Evolutionary conservation across 2,113 vertebrate species (phyloP), one percentile per base, ranked within the genome.

Genomic region (Perca fluviatilis): DNA sequence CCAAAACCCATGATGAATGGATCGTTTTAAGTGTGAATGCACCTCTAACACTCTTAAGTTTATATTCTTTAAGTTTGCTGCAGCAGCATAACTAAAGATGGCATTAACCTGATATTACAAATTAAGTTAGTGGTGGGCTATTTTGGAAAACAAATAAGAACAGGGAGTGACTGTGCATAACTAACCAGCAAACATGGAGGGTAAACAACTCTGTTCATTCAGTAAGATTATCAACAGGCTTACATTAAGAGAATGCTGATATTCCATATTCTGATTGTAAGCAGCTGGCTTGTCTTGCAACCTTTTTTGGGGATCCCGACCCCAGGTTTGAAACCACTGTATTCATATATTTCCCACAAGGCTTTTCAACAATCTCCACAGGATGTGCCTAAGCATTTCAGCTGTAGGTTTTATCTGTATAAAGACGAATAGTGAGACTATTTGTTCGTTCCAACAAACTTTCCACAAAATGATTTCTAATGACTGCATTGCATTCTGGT

Each of bases 1-100:
- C 51, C 77, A 51, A 80, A 78, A 36, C 73, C 67, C 43, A 43
- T 69, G 77, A 89, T 86, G 77, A 79, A 84, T 84, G 74, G n/a
- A 51, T 49, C 67, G 43, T 75, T 85, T 85, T 58, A 70, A 69
- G 46, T 33, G 64, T 67, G 58, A 86, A 72, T 84, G 54, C 30
- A 14, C 36, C 47, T 61, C 60, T 13, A 68, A 74, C 36, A 3
- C 66, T 77, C 18, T 58, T 43, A 10, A n/a, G 19, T 50, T 47
- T 30, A 6, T 11, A 18, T 25, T 61, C 18, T 71, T 1, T 71
- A 6, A 58, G 33, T 66, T 75, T 73, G 60, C 27, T 25, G 74
- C 71, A 36, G 58, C 74, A 74, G 30, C 14, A 30, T 25, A 65
- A 61, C 23, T 15, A 60, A 61, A 77, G 23, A 53, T 50, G 47